These are phyloP conservation scores for Diloba caeruleocephala DNA, from an alignment of 2,888 invertebrate genomes.

Conservation along the genomic window DNA sequence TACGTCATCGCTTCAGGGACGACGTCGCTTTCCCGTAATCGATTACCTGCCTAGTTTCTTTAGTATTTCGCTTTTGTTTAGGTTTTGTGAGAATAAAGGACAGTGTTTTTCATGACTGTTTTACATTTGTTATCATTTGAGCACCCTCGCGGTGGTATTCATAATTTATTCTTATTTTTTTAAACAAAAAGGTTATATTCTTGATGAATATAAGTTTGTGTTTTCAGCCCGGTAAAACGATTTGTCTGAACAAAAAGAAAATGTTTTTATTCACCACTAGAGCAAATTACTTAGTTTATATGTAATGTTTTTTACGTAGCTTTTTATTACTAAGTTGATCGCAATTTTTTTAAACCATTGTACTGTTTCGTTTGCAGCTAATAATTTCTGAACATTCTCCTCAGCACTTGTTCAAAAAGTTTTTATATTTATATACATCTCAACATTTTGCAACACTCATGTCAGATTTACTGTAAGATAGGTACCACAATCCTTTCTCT, in stretches of 20 bases:
- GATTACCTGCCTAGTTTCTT: constrained; percentile 41
- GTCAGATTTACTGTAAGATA: too few relatives aligned
- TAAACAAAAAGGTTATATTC: not conserved
- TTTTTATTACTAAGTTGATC: too few relatives aligned
- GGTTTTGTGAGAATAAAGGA: not conserved
- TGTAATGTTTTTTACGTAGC: too few relatives aligned
- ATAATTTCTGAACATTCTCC: too few relatives aligned
- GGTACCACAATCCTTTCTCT: too few relatives aligned
- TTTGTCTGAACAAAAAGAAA: not conserved
- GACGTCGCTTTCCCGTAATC: constrained; percentile 32
- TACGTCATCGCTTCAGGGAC: constrained; percentile 65
- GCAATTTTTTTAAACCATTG: too few relatives aligned
- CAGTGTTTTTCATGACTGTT: not conserved
- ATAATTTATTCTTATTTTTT: not conserved
- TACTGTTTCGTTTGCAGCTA: too few relatives aligned
- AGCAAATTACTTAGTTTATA: too few relatives aligned
- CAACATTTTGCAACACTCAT: too few relatives aligned
- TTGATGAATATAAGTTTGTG: not conserved
- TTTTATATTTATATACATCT: too few relatives aligned
- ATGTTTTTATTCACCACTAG: too few relatives aligned
- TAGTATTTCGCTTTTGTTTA: constrained; percentile 15
- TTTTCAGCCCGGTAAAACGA: not conserved
- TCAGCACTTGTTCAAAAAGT: too few relatives aligned
- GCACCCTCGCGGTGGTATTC: not conserved
- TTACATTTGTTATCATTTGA: not conserved